Evolutionary conservation across 2,888 invertebrate species (phyloP).

Genomic region (Lydus trimaculatus): DNA sequence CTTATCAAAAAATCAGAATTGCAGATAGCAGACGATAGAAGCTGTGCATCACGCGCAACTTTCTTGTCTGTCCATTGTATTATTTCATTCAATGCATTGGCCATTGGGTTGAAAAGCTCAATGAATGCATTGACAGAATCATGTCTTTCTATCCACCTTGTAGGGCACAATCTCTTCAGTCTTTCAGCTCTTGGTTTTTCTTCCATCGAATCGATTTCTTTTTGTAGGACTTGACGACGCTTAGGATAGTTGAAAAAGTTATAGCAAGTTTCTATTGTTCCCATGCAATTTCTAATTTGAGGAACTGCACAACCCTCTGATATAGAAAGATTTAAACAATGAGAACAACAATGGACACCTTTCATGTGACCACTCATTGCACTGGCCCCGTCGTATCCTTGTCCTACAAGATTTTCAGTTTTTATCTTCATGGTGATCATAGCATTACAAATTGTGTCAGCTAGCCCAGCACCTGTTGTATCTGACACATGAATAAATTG

Average conservation of each 20-base stretch:
- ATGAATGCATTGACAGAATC: neutral
- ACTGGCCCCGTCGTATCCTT: too few species aligned
- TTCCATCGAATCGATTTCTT: neutral
- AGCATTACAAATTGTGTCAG: too few species aligned
- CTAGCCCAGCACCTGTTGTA: too few species aligned
- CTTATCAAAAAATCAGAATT: neutral
- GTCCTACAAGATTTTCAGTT: too few species aligned
- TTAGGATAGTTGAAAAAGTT: neutral
- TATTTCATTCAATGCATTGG: too few species aligned
- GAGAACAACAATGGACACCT: neutral
- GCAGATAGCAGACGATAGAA: too few species aligned
- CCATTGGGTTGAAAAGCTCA: neutral
- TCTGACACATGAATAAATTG: too few species aligned
- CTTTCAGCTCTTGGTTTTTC: neutral
- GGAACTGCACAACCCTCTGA: neutral
- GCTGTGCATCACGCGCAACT: too few species aligned
- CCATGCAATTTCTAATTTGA: neutral
- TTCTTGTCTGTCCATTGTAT: too few species aligned
- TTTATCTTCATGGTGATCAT: too few species aligned
- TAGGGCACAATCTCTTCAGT: neutral
- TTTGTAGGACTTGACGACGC: neutral
- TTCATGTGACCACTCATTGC: slow-evolving; percentile 28
- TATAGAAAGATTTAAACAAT: neutral
- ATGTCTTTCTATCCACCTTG: neutral
- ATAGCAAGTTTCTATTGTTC: neutral